Conservation (phyloP, 2,888 invertebrate genomes). For the Laothoe populi region DNA sequence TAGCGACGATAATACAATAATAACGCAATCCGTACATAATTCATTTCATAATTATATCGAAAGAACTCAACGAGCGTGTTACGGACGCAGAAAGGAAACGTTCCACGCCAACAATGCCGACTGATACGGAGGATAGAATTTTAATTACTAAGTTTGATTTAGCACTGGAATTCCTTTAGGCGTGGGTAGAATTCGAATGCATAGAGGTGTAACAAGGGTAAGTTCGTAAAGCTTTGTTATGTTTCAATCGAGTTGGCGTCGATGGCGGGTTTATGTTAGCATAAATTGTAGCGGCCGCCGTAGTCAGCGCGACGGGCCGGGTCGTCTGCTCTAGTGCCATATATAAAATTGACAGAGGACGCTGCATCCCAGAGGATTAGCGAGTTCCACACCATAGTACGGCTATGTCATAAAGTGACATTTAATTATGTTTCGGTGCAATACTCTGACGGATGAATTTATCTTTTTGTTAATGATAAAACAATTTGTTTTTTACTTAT, state of each 20-base stretch:
- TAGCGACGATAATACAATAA: slow-evolving; percentile 27
- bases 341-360: slow-evolving; percentile 65
- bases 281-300: slow-evolving; percentile 63
- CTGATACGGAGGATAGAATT: slow-evolving; percentile 42
- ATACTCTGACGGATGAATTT: too few relatives aligned
- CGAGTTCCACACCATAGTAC: background rate
- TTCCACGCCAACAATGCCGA: slow-evolving; percentile 32
- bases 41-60: slow-evolving; percentile 22
- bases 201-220: slow-evolving; percentile 49
- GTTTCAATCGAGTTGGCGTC: slow-evolving; percentile 42
- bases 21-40: slow-evolving; percentile 11
- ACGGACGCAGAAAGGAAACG: slow-evolving; percentile 20
- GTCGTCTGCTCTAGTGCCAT: slow-evolving; percentile 37
- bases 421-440: slow-evolving; percentile 9
- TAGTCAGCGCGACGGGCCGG: slow-evolving; percentile 49
- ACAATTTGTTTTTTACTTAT: too few relatives aligned
- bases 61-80: slow-evolving; percentile 22
- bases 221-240: slow-evolving; percentile 54
- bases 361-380: slow-evolving; percentile 55
- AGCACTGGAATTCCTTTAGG: slow-evolving; percentile 50
- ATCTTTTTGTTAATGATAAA: too few relatives aligned
- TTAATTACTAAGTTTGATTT: slow-evolving; percentile 58
- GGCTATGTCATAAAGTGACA: background rate
- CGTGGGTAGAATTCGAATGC: slow-evolving; percentile 40
- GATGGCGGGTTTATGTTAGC: slow-evolving; percentile 61